Conservation (phyloP, 2,888 invertebrate genomes). For the Perithous albicinctus region DNA sequence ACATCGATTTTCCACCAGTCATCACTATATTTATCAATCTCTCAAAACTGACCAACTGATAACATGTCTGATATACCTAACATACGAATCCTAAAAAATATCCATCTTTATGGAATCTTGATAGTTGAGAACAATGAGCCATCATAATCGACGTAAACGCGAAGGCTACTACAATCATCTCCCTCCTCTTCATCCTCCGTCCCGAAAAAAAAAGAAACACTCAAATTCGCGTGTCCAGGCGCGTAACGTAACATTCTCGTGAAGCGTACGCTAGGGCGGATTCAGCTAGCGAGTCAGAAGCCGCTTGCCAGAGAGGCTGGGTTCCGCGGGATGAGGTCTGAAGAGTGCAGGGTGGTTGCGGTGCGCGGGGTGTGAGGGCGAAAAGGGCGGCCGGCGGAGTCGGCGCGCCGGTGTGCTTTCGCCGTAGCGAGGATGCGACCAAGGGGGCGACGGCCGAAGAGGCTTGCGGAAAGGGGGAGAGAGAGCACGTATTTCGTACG, state of each 20-base stretch:
- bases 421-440: slow-evolving; percentile 59
- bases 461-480: slow-evolving; percentile 44
- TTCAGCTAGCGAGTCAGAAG: slow-evolving; percentile 60
- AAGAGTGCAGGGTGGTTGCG: slow-evolving; percentile 30
- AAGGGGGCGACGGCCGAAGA: slow-evolving; percentile 55
- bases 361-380: slow-evolving; percentile 55
- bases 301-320: slow-evolving; percentile 36
- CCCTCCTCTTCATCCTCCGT: background rate
- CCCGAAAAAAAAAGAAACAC: background rate
- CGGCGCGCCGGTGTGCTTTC: slow-evolving; percentile 69
- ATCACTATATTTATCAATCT: background rate
- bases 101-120: background rate
- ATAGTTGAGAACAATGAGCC: background rate
- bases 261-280: slow-evolving; percentile 66
- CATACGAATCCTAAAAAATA: background rate
- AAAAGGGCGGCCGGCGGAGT: slow-evolving; percentile 69
- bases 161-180: background rate
- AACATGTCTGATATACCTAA: background rate
- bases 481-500: slow-evolving; percentile 60
- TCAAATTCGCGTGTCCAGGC: slow-evolving; percentile 39
- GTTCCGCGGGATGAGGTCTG: slow-evolving; percentile 28
- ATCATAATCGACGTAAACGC: background rate
- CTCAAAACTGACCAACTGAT: background rate
- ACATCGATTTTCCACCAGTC: background rate
- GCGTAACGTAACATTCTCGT: slow-evolving; percentile 80